Evolutionary conservation across 1,140 invertebrate species (phyloP).

Genomic region (Cydia fagiglandana): DNA sequence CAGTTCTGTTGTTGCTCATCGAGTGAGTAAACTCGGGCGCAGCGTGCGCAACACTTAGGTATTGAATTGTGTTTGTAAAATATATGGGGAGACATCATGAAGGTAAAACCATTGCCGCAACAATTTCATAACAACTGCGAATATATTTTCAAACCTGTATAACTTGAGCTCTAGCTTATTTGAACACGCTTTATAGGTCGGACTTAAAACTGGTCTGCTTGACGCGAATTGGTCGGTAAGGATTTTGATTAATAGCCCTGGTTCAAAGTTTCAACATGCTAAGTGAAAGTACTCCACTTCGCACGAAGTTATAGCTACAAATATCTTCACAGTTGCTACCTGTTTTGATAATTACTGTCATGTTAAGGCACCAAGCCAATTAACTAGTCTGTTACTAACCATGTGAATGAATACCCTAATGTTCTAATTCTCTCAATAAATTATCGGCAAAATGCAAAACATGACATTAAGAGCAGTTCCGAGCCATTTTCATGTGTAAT

Average conservation of each 20-base stretch:
- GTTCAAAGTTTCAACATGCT: background rate
- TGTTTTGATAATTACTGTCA: constrained; percentile 44
- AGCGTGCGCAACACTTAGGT: constrained; percentile 77
- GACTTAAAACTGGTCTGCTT: background rate
- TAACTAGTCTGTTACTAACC: background rate
- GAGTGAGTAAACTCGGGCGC: constrained; percentile 78
- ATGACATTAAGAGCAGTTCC: constrained; percentile 50
- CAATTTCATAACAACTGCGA: constrained; percentile 65
- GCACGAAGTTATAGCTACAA: constrained; percentile 36
- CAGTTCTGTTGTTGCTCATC: constrained; percentile 77
- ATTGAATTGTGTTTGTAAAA: constrained; percentile 77
- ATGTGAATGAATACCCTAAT: background rate
- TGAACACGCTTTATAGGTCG: background rate
- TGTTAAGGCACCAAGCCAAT: constrained; percentile 46
- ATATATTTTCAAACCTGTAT: constrained; percentile 51
- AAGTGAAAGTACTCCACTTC: constrained; percentile 7
- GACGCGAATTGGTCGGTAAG: background rate
- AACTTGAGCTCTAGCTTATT: too few relatives aligned
- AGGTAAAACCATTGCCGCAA: constrained; percentile 75
- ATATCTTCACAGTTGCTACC: constrained; percentile 58
- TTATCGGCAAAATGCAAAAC: constrained; percentile 41
- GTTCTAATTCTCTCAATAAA: background rate
- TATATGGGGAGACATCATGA: constrained; percentile 73
- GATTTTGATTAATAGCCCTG: background rate
- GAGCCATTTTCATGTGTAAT: constrained; percentile 57